Base-by-base conservation (phyloP, 2,113 vertebrate species). In the Channa maculata region DNA sequence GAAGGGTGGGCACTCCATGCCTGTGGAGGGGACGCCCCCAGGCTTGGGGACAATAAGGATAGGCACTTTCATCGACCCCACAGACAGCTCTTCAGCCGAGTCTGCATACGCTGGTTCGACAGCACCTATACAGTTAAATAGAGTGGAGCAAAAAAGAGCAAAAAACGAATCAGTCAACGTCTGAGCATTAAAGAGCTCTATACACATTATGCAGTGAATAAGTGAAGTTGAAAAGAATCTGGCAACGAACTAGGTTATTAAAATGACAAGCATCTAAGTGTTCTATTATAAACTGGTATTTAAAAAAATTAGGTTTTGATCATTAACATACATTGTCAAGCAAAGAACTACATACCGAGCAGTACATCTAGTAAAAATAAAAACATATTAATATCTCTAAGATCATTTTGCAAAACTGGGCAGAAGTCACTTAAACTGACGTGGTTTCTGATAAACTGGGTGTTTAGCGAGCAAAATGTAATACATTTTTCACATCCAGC, bases 21-120 rank as follows among this genome's bases (percentile, higher is more conserved):
- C 95, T 5, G 94, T 80, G 63, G 96, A 87, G 15, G 95, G 94
- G 78, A 96, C 86, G 51, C 95, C 96, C 43, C 95, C 90, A 9
- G 69, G 89, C 92, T 96, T 97, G 71, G 97, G 97, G 50, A 99
- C 95, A 43, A 99, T 99, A 80, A 99, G 90, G 85, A 98, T 97
- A 88, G 98, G 98, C 90, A 99, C 97, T 95, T 99, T 98, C 91
- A 99, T 97, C 0, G 96, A 94, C 62, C 95, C 95, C 64, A 95
- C 78, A 24, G 95, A 79, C 5, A 96, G 92, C 61, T 99, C 97
- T 80, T 98, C 97, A 51, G 94, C 94, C 37, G 92, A 87, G 80
- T 95, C 94, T 34, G 92, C 92, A 81, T 95, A 94, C 10, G 91
- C 92, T 61, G 94, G 93, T 69, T 95, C 94, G 49, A 89, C 83